Percentiles rank a stretch among this genome's conserved stretches.
Conservation (phyloP, 2,113 vertebrate genomes). For the Eira barbara region DNA sequence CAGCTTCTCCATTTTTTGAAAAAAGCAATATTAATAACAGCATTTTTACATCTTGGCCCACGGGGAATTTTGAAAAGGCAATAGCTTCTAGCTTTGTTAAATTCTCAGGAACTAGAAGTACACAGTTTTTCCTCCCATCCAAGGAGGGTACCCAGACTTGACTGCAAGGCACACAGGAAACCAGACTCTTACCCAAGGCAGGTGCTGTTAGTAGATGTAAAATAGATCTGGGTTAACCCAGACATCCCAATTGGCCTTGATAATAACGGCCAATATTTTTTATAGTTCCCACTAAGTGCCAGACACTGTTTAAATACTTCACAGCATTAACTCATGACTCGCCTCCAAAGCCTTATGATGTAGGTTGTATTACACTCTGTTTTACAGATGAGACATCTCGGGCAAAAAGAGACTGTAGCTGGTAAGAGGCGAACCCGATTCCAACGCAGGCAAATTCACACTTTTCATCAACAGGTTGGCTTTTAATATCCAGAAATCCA, state of each 20-base stretch:
- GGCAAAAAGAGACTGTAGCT: neutral
- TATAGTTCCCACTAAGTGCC: neutral
- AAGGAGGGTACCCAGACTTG: neutral
- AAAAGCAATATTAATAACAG: neutral
- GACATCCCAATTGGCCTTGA: neutral
- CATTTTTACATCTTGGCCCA: neutral
- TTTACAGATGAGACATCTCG: neutral
- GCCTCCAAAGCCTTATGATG: neutral
- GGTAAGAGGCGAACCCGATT: neutral
- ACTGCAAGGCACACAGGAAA: accelerated
- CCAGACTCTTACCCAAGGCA: neutral
- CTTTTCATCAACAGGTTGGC: neutral
- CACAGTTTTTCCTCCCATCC: neutral
- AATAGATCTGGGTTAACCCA: neutral
- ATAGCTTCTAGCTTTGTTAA: neutral
- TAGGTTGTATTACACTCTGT: neutral
- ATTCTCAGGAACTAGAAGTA: neutral
- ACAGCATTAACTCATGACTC: neutral
- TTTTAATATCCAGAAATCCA: neutral
- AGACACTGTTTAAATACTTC: neutral
- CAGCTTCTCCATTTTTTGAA: neutral
- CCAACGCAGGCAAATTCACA: neutral
- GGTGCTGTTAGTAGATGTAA: neutral
- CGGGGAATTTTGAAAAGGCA: neutral
- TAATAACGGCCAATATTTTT: neutral